Evolutionary conservation across 2,888 invertebrate genomes (phyloP).

Genomic region (Lasioglossum oenotherae): DNA sequence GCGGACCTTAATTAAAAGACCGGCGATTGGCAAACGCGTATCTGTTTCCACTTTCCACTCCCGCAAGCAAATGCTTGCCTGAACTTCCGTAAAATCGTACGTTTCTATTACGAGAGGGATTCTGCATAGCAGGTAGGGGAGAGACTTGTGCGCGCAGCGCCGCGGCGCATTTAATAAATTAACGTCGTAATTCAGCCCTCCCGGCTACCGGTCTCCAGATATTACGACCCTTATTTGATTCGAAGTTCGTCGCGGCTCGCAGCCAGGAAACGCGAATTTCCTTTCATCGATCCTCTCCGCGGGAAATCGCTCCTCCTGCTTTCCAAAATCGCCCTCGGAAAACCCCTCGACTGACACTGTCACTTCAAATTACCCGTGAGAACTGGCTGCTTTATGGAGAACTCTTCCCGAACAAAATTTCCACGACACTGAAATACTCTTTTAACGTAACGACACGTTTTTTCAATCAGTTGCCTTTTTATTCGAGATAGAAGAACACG

Average conservation of each 20-base stretch:
- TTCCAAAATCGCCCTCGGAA: background rate
- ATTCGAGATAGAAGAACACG: too few relatives aligned
- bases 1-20: slow-evolving; percentile 22
- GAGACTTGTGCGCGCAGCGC: background rate
- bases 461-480: background rate
- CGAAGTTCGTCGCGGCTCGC: background rate
- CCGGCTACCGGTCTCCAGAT: background rate
- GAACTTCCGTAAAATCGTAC: background rate
- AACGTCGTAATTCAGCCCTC: background rate
- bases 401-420: background rate
- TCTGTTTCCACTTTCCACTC: slow-evolving; percentile 3
- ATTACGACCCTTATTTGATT: slow-evolving; percentile 6
- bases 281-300: background rate
- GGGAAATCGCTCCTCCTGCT: background rate
- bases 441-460: background rate
- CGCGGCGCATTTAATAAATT: slow-evolving; percentile 21
- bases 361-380: background rate
- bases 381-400: background rate
- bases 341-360: background rate
- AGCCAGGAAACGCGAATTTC: background rate
- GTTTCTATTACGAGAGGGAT: background rate
- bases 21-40: background rate
- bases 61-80: background rate
- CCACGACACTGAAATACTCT: too few relatives aligned
- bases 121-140: background rate